Conservation (phyloP, 2,113 vertebrate genomes). For the Lutjanus erythropterus region DNA sequence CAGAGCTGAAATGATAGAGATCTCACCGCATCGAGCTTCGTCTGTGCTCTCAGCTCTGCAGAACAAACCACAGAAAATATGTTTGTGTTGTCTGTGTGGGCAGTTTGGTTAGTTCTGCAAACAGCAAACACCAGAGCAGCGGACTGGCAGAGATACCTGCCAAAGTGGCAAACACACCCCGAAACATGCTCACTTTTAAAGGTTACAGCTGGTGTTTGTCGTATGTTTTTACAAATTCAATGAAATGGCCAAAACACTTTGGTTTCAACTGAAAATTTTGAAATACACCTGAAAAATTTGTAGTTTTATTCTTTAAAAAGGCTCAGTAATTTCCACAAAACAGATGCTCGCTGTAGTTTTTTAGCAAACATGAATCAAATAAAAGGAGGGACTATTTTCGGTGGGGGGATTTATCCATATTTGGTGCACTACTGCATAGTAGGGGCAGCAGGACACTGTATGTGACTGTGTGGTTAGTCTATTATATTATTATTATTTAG, state of each 20-base stretch:
- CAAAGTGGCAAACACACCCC: not conserved
- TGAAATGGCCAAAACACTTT: not conserved
- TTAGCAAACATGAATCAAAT: not conserved
- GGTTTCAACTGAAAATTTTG: too few relatives aligned
- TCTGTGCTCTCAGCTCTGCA: constrained; percentile 31
- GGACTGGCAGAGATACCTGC: not conserved
- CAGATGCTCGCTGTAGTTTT: too few relatives aligned
- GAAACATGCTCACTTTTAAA: not conserved
- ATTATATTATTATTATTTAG: not conserved
- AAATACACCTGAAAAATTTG: too few relatives aligned
- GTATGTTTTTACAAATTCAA: not conserved
- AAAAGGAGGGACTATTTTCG: not conserved
- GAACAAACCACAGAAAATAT: constrained; percentile 43
- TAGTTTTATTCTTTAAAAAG: not conserved
- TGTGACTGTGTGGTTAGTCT: not conserved
- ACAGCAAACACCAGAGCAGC: constrained; percentile 4
- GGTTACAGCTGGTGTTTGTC: not conserved
- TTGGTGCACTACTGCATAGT: too few relatives aligned
- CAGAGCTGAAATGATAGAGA: constrained; percentile 20
- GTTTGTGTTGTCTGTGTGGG: constrained; percentile 34
- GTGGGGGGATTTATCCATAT: not conserved
- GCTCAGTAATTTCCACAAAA: too few relatives aligned
- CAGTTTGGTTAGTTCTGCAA: constrained; percentile 3
- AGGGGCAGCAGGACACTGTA: too few relatives aligned
- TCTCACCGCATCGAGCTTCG: constrained; percentile 27